These are phyloP conservation scores for Torymus texanus DNA, from an alignment of 2,888 invertebrate species.

Conservation along the genomic window DNA sequence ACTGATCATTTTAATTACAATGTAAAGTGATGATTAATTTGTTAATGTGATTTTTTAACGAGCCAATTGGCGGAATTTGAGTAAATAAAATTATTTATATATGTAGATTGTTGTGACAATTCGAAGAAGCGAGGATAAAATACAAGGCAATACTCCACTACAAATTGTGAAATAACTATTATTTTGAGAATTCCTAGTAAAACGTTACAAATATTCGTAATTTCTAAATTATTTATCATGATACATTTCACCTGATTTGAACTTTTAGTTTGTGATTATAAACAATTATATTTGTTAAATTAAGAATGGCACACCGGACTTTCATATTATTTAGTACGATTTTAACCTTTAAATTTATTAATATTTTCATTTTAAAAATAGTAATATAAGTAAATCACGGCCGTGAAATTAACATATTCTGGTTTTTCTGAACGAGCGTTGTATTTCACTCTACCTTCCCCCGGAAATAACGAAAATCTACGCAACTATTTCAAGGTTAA, in stretches of 20 bases:
- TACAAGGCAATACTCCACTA: neutral
- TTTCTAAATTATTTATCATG: too few species aligned
- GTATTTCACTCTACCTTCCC: neutral
- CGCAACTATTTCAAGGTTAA: slow-evolving; percentile 10
- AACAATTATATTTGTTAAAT: too few species aligned
- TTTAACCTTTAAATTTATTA: too few species aligned
- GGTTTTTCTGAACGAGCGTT: neutral
- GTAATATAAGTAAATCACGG: neutral
- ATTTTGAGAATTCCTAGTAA: neutral
- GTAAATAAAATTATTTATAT: neutral
- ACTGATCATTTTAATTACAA: neutral
- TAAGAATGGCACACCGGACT: too few species aligned
- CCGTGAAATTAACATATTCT: neutral
- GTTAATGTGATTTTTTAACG: slow-evolving; percentile 5
- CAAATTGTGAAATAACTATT: slow-evolving; percentile 1
- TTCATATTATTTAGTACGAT: too few species aligned
- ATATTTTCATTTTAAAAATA: too few species aligned
- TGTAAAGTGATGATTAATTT: slow-evolving; percentile 10
- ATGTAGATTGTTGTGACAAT: neutral
- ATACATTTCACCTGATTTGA: too few species aligned
- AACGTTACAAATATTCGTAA: neutral
- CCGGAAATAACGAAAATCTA: neutral
- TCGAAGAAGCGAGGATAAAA: neutral
- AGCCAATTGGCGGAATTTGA: neutral
- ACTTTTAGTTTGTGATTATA: too few species aligned